phyloP scores from a whole-genome alignment of 2,113 vertebrate genomes.

The Otus sunia region DNA sequence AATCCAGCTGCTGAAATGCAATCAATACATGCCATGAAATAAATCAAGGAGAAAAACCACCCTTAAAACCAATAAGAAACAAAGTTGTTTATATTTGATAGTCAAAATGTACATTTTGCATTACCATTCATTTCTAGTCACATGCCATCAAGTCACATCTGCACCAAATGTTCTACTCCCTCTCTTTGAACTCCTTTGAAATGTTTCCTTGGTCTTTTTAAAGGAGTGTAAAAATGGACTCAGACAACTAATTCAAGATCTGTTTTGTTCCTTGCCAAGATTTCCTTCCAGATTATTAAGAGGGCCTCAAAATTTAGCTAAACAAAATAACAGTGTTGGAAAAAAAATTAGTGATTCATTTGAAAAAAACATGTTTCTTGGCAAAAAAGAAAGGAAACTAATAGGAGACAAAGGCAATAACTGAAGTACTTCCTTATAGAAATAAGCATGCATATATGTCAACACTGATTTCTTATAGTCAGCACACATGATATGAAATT shows the following conservation, averaged over 20 bases:
- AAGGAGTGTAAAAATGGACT: constrained; percentile 45
- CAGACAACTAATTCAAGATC: constrained; percentile 23
- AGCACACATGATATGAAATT: not conserved
- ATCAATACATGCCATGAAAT: not conserved
- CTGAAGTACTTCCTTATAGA: constrained; percentile 11
- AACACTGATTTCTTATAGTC: not conserved
- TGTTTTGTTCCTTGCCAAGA: constrained; percentile 37
- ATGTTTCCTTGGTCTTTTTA: constrained; percentile 37
- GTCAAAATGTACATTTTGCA: not conserved
- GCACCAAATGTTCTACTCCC: constrained; percentile 29
- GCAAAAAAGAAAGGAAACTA: constrained; percentile 27
- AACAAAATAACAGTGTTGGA: constrained; percentile 30
- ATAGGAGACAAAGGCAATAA: constrained; percentile 24
- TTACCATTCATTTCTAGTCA: not conserved
- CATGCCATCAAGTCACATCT: constrained; percentile 40
- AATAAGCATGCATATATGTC: not conserved
- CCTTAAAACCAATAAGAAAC: not conserved
- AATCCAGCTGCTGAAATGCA: not conserved
- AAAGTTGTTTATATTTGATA: not conserved
- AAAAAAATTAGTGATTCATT: not conserved
- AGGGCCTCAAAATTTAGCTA: constrained; percentile 20
- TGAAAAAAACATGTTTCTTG: not conserved
- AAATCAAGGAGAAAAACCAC: not conserved
- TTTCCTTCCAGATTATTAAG: constrained; percentile 33
- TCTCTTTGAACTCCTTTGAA: constrained; percentile 49